These are phyloP conservation scores for Bergia sp. DNA, from an alignment of 92 coral and sea anemone species.

Conservation along the genomic window DNA sequence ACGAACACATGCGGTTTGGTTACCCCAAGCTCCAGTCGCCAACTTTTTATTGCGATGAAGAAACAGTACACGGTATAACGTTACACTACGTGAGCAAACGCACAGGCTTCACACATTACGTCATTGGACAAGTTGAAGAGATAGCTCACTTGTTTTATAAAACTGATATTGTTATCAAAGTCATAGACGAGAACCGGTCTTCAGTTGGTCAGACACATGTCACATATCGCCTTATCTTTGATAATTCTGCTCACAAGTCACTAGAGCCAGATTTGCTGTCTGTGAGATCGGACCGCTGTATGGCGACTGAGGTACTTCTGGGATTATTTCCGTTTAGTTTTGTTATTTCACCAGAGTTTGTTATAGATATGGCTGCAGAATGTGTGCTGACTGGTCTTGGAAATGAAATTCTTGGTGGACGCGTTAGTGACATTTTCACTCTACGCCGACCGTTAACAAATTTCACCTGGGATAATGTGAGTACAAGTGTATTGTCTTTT, in stretches of 20 bases:
- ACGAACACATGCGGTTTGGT: slow-evolving; percentile 91
- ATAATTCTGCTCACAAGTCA: slow-evolving; percentile 67
- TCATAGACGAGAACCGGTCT: slow-evolving; percentile 42
- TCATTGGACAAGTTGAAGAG: slow-evolving; percentile 80
- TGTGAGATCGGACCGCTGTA: slow-evolving; percentile 19
- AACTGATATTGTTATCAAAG: slow-evolving; percentile 64
- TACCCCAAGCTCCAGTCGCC: slow-evolving; percentile 86
- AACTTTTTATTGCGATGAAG: slow-evolving; percentile 85
- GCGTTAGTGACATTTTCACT: slow-evolving; percentile 53
- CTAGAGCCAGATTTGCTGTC: slow-evolving; percentile 50
- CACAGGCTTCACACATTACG: slow-evolving; percentile 76
- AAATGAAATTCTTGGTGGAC: slow-evolving; percentile 53
- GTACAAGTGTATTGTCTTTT: background rate
- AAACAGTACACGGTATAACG: slow-evolving; percentile 68
- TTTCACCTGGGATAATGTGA: slow-evolving; percentile 81
- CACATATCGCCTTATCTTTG: slow-evolving; percentile 62
- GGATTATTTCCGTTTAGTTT: slow-evolving; percentile 78
- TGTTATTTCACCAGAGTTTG: slow-evolving; percentile 67
- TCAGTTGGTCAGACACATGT: slow-evolving; percentile 42
- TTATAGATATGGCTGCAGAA: slow-evolving; percentile 58
- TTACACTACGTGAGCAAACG: slow-evolving; percentile 77
- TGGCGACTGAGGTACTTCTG: slow-evolving; percentile 65
- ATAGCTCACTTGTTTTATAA: slow-evolving; percentile 68
- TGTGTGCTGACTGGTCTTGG: slow-evolving; percentile 65
- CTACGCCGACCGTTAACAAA: slow-evolving; percentile 77